Percentiles rank a stretch among this genome's conserved stretches.
phyloP scores from a whole-genome alignment of 1,140 invertebrate genomes.

The Drosophila simulans region DNA sequence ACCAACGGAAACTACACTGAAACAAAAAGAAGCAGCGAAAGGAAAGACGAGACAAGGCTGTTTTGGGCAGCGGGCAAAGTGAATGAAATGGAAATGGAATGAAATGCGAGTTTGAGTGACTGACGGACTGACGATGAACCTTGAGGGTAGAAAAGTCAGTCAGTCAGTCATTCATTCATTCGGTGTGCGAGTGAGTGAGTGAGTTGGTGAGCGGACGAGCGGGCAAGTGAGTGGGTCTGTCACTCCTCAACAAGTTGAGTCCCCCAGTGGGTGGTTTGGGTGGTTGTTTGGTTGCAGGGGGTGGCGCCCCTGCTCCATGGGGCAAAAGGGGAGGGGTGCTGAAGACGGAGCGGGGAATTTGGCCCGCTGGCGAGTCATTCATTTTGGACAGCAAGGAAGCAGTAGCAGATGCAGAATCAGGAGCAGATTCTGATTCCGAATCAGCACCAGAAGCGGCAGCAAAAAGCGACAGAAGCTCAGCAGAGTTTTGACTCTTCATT shows the following conservation, averaged over 20 bases:
- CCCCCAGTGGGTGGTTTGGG: constrained; percentile 17
- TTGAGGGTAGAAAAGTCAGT: constrained; percentile 41
- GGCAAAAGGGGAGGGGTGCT: neutral
- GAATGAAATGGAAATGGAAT: constrained; percentile 59
- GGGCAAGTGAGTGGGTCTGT: constrained; percentile 34
- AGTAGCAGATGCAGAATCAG: constrained; percentile 22
- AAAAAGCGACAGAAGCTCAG: constrained; percentile 12
- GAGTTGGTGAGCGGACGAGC: constrained; percentile 33
- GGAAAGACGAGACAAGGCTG: constrained; percentile 36
- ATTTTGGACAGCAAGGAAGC: constrained; percentile 44
- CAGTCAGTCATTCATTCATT: constrained; percentile 11
- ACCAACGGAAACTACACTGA: constrained; percentile 66
- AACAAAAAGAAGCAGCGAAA: constrained; percentile 36
- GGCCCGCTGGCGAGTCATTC: constrained; percentile 56
- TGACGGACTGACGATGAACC: constrained; percentile 54
- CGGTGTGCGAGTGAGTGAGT: constrained; percentile 22
- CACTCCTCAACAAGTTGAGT: constrained; percentile 65
- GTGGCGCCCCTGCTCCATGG: neutral
- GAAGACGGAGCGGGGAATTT: constrained; percentile 3
- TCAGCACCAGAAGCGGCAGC: constrained; percentile 8
- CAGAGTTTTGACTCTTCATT: constrained; percentile 65
- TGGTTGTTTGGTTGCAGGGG: constrained; percentile 9
- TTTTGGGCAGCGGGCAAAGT: constrained; percentile 63
- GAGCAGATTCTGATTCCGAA: constrained; percentile 10
- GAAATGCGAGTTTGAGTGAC: constrained; percentile 54